A percentile compares a stretch with the other conserved stretches of the same genome.
These are phyloP conservation scores for Stratiomys singularior DNA, from an alignment of 2,888 invertebrate genomes.

Conservation along the genomic window DNA sequence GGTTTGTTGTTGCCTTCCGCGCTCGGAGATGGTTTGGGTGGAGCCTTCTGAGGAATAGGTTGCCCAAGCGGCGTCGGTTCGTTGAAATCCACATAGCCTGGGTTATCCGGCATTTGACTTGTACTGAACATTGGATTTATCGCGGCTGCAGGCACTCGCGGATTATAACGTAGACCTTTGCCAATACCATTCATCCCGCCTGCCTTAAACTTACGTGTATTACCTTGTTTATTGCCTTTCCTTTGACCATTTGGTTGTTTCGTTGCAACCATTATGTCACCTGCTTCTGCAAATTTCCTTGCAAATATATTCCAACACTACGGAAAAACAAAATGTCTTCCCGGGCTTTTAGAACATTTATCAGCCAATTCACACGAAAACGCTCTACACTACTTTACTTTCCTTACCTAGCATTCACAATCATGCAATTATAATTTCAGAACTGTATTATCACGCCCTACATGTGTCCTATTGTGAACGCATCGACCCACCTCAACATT, in stretches of 20 bases:
- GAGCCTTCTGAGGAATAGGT: not conserved
- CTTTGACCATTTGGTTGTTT: slow-evolving; percentile 22
- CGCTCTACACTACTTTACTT: too few relatives aligned
- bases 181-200: slow-evolving; percentile 22
- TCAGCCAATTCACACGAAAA: too few relatives aligned
- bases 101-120: slow-evolving; percentile 64
- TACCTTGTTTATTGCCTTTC: slow-evolving; percentile 1
- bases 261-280: slow-evolving; percentile 26
- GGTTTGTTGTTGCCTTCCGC: slow-evolving; percentile 12
- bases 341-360: not conserved
- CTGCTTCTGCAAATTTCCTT: not conserved
- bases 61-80: slow-evolving; percentile 58
- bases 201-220: slow-evolving; percentile 25
- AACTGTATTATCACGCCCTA: too few relatives aligned
- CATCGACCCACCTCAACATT: too few relatives aligned
- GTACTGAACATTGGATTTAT: slow-evolving; percentile 61
- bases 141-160: slow-evolving; percentile 18
- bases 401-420: too few relatives aligned
- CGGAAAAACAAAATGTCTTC: slow-evolving; percentile 46
- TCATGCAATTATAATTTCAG: too few relatives aligned
- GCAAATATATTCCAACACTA: slow-evolving; percentile 3
- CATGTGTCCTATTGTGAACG: too few relatives aligned
- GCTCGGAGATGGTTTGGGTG: slow-evolving; percentile 3
- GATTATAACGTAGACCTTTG: slow-evolving; percentile 28
- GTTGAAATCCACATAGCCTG: slow-evolving; percentile 64